Base-by-base conservation (phyloP, 2,797 vertebrate species). In the Xyrichtys novacula region DNA sequence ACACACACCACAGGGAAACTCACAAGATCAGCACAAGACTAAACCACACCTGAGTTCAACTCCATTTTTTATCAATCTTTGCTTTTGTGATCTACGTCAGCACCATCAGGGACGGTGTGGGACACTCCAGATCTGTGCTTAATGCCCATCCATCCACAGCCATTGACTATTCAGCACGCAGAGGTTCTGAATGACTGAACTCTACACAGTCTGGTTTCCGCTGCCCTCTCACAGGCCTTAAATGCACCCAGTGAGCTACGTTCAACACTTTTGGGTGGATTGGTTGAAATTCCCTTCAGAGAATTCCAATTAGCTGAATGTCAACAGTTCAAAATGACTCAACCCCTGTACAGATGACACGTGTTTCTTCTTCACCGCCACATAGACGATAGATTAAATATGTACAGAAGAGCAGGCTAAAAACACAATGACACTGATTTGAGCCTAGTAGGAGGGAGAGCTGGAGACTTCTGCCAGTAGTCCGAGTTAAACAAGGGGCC, bases 101-200 rank as follows among this genome's bases (percentile, higher is more conserved):
- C 47, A 75, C 44, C 10, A 43, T 54, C 42, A 52, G 47, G 36
- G 50, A 79, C 19, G 2, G 50, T 28, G 73, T 46, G 71, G 39
- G 23, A 63, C 63, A 56, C 70, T 67, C 28, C 0, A 55, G 59
- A 49, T 60, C 65, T 64, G 47, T 60, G 74, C 67, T 71, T 71
- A 60, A 64, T 1, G 14, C 50, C 38, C 32, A 34, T 20, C 71
- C 49, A 61, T 85, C 67, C 54, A 78, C 74, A 81, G 59, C 56
- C 71, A 81, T 42, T n/a, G 55, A 80, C 74, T 80, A 48, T 52
- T 81, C 64, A 69, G 67, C 46, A 74, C 57, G 74, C 80, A 72
- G 65, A 74, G 81, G 76, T 85, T 80, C 75, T 78, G 81, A 91
- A 73, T 84, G 86, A 85, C 74, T 83, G 62, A 87, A 73, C 78